Base-by-base conservation (phyloP, 2,888 invertebrate species). In the Physocephala rufipes region DNA sequence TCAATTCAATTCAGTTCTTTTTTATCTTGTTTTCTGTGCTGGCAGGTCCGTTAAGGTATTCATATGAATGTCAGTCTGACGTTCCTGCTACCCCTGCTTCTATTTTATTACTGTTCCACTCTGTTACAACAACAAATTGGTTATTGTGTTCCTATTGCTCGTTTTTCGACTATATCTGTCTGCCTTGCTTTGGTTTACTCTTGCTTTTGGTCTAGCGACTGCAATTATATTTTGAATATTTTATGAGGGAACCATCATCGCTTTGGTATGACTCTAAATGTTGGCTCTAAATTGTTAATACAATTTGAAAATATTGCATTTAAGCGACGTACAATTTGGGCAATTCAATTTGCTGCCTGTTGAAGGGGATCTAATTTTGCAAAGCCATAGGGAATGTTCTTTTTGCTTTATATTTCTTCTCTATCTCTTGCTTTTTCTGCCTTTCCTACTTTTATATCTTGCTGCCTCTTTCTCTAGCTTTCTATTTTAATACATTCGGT, bases 331-430 rank as follows among this genome's bases (percentile, higher is more conserved):
- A 55, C 66, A 66, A 66, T 55, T 55, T 51, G 65, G 47, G 47
- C 36, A 45, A 53, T 55, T 66, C 66, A 55, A 66, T 66, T 55
- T 55, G 55, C 28, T 24, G 67, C 58, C 55, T 58, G 67, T 62
- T 68, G 62, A 62, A 68, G 62, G 68, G 68, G 68, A 61, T 68
- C 61, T 68, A 62, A 68, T 68, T 68, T 68, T 68, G 61, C 61
- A 68, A 62, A 62, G 68, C 61, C 62, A 62, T 68, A 47, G 49
- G 21, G 45, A 3, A 2, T 19, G 19, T 13, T 47, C 47, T 63
- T 47, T 15, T 9, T 36, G n/a, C n/a, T n/a, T n/a, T n/a, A n/a
- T n/a, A n/a, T n/a, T n/a, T 24, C 21, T n/a, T 19, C 19, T 63
- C 43, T 45, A 13, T 13, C 26, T 2, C 13, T 61, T 28, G 49